Evolutionary conservation across 2,797 vertebrate species (phyloP), one percentile per base, ranked within the genome.

Genomic region (Gouania willdenowi): DNA sequence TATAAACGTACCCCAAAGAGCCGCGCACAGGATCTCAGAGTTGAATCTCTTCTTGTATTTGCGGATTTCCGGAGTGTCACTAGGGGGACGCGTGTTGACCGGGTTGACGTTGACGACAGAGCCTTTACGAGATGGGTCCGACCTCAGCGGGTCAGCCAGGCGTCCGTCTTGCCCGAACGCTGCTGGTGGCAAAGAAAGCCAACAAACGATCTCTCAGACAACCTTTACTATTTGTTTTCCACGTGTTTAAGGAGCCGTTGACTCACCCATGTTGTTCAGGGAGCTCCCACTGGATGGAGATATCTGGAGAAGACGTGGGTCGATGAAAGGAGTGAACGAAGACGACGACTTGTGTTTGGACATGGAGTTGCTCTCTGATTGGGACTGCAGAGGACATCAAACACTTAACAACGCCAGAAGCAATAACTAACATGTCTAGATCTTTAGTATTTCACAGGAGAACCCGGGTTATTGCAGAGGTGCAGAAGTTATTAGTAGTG

Each of bases 271-370:
- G 78, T 95, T 95, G 83, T 93, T 95, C 74, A 95, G 93, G 75
- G 93, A 91, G 80, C 89, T 92, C 56, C 92, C 93, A 38, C 92
- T 92, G 85, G 95, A 95, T 66, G 95, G 94, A 73, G 95, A 97
- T 78, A 97, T 93, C 88, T 97, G 95, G 60, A 95, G 92, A 71
- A 95, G 92, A 57, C 94, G 89, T 50, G 94, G 94, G 87, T 96
- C 94, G 77, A 95, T 96, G 87, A 97, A 97, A 74, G 94, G 94
- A 58, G 93, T 95, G 89, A 97, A 98, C 81, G 94, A 97, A 52
- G 94, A 95, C 74, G 93, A 96, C 62, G 94, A 96, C 92, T 95
- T 95, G 90, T 97, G 93, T 92, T 95, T 95, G 90, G 94, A 93
- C 81, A 95, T 92, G 82, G 93, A 94, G 86, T 90, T 94, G 90